A percentile compares a stretch with the other conserved stretches of the same genome.
These are phyloP conservation scores for Drosophila sp. DNA, from an alignment of 1,140 invertebrate genomes.

Conservation along the genomic window DNA sequence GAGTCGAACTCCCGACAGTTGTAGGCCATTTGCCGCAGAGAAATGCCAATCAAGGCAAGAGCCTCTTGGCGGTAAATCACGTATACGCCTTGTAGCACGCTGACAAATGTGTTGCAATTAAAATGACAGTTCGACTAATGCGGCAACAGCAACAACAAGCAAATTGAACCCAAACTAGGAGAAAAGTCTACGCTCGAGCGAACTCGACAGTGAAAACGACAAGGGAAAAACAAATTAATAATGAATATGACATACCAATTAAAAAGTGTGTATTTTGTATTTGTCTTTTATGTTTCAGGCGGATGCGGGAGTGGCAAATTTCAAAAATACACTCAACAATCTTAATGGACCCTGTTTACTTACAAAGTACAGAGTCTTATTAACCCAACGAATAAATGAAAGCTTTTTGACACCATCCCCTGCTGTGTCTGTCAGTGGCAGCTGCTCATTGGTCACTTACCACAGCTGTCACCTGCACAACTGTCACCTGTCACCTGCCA, in stretches of 20 bases:
- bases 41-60: slow-evolving; percentile 40
- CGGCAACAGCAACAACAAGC: slow-evolving; percentile 45
- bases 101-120: slow-evolving; percentile 66
- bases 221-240: too few species aligned
- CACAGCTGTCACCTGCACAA: slow-evolving; percentile 54
- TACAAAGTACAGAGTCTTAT: too few species aligned
- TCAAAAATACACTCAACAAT: too few species aligned
- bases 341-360: too few species aligned
- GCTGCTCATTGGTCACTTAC: slow-evolving; percentile 31
- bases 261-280: too few species aligned
- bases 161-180: slow-evolving; percentile 1
- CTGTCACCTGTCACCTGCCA: slow-evolving; percentile 46
- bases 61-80: slow-evolving; percentile 41
- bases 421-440: slow-evolving; percentile 62
- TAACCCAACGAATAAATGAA: background rate
- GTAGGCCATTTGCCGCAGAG: slow-evolving; percentile 37
- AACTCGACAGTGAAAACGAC: too few species aligned
- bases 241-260: too few species aligned
- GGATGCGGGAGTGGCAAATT: too few species aligned
- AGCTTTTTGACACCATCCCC: slow-evolving; percentile 19
- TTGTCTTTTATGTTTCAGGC: too few species aligned
- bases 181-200: too few species aligned
- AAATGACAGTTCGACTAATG: slow-evolving; percentile 68
- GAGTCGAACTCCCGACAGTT: slow-evolving; percentile 18
- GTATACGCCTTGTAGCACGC: slow-evolving; percentile 30